Evolutionary conservation across 2,113 vertebrate species (phyloP).

Genomic region (Miniopterus natalensis): DNA sequence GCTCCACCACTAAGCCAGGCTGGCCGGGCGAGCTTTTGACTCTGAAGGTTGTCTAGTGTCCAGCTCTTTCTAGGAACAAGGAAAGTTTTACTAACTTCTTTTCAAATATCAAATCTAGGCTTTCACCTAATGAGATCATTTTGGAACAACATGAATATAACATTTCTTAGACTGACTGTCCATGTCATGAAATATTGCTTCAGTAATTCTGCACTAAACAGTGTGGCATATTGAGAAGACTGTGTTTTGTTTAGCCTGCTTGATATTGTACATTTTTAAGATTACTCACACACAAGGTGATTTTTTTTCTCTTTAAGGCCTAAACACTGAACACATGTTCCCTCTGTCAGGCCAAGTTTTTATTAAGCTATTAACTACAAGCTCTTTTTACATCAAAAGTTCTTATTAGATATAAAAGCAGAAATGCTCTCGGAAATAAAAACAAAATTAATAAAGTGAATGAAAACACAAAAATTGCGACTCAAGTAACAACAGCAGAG

Average conservation of each 20-base stretch:
- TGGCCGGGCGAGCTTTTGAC: neutral
- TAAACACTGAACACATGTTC: slow-evolving; percentile 43
- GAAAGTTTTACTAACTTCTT: slow-evolving; percentile 4
- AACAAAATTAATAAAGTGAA: slow-evolving; percentile 46
- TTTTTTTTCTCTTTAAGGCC: slow-evolving; percentile 32
- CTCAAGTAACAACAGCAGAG: neutral
- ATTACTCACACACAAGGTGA: slow-evolving; percentile 4
- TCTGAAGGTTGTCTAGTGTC: neutral
- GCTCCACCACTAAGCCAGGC: too few relatives aligned
- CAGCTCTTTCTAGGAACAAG: neutral
- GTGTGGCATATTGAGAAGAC: neutral
- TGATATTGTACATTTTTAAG: slow-evolving; percentile 25
- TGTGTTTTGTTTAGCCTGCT: neutral
- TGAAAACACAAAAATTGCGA: neutral
- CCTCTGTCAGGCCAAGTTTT: slow-evolving; percentile 20
- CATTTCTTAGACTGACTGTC: neutral
- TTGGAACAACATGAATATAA: neutral
- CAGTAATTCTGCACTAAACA: neutral
- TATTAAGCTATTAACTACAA: slow-evolving; percentile 55
- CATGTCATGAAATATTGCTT: neutral
- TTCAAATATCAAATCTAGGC: slow-evolving; percentile 36
- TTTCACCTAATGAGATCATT: neutral
- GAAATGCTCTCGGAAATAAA: slow-evolving; percentile 8
- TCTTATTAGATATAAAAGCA: slow-evolving; percentile 12
- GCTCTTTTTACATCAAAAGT: neutral